These are phyloP conservation scores for Rhadinocentrus ornatus DNA, from an alignment of 2,797 vertebrate genomes.

Conservation along the genomic window DNA sequence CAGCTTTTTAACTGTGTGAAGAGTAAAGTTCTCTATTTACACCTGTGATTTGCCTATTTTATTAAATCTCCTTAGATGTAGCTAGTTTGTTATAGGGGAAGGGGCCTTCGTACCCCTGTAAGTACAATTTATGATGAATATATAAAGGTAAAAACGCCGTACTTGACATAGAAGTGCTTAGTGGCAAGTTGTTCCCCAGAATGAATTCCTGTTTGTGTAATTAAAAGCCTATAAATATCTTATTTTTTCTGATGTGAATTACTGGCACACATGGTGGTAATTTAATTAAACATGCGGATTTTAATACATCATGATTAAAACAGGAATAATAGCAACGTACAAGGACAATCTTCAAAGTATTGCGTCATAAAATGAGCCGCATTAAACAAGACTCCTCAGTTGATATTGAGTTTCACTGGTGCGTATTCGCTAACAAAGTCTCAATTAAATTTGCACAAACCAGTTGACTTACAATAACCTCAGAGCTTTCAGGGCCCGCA, in stretches of 20 bases:
- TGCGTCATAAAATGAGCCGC: background rate
- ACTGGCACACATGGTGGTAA: background rate
- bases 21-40: background rate
- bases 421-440: slow-evolving; percentile 28
- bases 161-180: slow-evolving; percentile 1
- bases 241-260: background rate
- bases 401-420: slow-evolving; percentile 6
- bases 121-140: background rate
- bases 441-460: slow-evolving; percentile 68
- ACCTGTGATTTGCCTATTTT: slow-evolving; percentile 24
- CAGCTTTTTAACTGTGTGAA: slow-evolving; percentile 2
- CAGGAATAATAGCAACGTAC: background rate
- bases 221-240: background rate
- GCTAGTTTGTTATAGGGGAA: background rate
- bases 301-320: background rate
- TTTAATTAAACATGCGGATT: background rate
- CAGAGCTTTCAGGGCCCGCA: slow-evolving; percentile 21
- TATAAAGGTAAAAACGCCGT: background rate
- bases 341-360: background rate
- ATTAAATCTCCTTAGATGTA: slow-evolving; percentile 12
- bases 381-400: slow-evolving; percentile 9
- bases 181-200: background rate
- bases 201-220: background rate
- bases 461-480: slow-evolving; percentile 58
- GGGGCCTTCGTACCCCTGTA: background rate